phyloP scores from a whole-genome alignment of 2,797 vertebrate species.

The Mionectes olivaceus region DNA sequence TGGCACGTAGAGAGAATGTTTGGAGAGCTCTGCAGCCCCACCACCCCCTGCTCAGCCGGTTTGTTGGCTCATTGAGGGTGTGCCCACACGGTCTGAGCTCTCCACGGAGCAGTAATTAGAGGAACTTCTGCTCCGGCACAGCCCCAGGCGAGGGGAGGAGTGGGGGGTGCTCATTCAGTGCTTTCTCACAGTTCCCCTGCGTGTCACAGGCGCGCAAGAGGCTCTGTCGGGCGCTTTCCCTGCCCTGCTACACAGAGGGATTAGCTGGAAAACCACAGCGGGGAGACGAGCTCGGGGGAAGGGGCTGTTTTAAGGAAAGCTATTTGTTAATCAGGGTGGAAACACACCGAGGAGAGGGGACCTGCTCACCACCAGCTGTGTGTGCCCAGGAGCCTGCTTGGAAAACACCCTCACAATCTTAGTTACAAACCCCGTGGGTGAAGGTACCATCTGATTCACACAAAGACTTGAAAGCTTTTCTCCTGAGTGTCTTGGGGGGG shows the following conservation, averaged over 20 bases:
- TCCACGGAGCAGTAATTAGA: not conserved
- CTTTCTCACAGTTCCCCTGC: rapidly evolving
- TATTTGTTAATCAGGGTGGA: not conserved
- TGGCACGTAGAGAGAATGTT: rapidly evolving
- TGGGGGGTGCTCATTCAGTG: not conserved
- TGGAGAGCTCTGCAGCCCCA: not conserved
- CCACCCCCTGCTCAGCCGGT: rapidly evolving
- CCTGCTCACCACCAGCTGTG: not conserved
- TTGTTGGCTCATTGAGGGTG: rapidly evolving
- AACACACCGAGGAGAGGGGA: not conserved
- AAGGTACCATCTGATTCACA: not conserved
- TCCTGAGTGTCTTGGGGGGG: not conserved
- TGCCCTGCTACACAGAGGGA: not conserved
- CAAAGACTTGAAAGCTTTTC: not conserved
- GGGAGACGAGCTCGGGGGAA: not conserved
- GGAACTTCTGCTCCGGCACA: rapidly evolving
- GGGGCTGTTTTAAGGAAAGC: not conserved
- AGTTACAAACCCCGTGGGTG: not conserved
- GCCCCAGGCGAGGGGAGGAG: rapidly evolving
- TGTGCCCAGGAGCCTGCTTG: not conserved
- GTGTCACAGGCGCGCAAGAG: rapidly evolving
- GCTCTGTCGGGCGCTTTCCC: rapidly evolving
- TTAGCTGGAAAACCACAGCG: rapidly evolving
- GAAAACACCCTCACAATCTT: not conserved
- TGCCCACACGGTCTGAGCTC: rapidly evolving